phyloP scores from a whole-genome alignment of 2,113 vertebrate genomes.

The Stigmatopora argus region DNA sequence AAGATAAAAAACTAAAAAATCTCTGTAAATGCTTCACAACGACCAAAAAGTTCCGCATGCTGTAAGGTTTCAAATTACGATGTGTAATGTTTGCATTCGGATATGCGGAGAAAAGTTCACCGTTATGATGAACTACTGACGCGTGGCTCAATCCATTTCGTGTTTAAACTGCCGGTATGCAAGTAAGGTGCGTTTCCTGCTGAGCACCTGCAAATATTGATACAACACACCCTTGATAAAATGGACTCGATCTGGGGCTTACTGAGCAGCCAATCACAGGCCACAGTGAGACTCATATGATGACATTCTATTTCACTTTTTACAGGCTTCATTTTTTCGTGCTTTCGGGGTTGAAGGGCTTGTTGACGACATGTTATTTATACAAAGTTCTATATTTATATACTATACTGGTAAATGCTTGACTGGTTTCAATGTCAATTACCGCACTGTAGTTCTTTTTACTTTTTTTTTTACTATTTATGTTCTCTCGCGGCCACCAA shows the following conservation, averaged over 20 bases:
- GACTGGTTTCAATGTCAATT: conserved; percentile 69
- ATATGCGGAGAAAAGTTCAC: not conserved
- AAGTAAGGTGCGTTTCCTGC: conserved; percentile 28
- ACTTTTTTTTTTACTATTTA: conserved; percentile 38
- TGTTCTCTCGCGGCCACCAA: conserved; percentile 46
- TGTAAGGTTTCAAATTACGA: conserved; percentile 9
- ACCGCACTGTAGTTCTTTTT: conserved; percentile 36
- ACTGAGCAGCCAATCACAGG: not conserved
- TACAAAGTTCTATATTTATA: conserved; percentile 54
- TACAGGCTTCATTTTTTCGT: conserved; percentile 17
- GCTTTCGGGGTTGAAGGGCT: conserved; percentile 40
- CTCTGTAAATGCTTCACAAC: no score
- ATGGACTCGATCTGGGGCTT: conserved; percentile 13
- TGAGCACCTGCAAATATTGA: conserved; percentile 59
- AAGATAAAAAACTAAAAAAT: no score
- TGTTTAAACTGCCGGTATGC: conserved; percentile 34
- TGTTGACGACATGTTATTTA: conserved; percentile 42
- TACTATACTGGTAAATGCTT: conserved; percentile 61
- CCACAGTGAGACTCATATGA: conserved; percentile 2
- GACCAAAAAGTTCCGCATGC: conserved; percentile 11
- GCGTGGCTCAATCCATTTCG: conserved; percentile 19
- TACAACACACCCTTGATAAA: conserved; percentile 28
- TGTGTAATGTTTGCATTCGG: not conserved
- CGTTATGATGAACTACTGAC: not conserved
- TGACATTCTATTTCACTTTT: not conserved